A percentile compares a stretch with the other conserved stretches of the same genome.
phyloP scores from a whole-genome alignment of 2,113 vertebrate genomes.

The Otis tarda region DNA sequence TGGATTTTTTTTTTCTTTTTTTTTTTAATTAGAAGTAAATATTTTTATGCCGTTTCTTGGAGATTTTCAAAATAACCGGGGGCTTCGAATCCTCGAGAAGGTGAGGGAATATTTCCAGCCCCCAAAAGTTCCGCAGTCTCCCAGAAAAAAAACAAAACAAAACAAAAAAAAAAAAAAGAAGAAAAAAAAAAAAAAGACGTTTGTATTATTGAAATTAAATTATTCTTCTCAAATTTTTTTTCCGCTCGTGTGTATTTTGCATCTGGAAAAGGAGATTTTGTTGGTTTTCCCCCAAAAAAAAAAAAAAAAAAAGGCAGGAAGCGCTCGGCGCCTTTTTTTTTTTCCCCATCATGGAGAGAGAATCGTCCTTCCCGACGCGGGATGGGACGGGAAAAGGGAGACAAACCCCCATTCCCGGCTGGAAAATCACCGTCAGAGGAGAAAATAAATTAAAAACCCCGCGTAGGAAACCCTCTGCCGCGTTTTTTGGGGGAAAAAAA shows the following conservation, averaged over 20 bases:
- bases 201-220: conserved; percentile 4
- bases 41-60: not conserved
- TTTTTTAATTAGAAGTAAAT: not conserved
- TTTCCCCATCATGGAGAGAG: not conserved
- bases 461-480: not conserved
- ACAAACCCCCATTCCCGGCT: not conserved
- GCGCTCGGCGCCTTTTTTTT: not conserved
- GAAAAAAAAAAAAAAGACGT: too few relatives aligned
- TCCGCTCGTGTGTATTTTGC: not conserved
- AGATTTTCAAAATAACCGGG: not conserved
- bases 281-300: not conserved
- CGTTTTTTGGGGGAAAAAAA: not conserved
- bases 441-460: too few relatives aligned
- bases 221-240: not conserved
- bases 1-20: not conserved
- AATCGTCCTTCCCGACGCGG: not conserved
- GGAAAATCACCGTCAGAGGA: not conserved
- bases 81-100: too few relatives aligned
- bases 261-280: too few relatives aligned
- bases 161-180: not conserved
- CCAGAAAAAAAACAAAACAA: not conserved
- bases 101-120: not conserved
- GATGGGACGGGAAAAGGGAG: not conserved
- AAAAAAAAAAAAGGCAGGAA: not conserved
- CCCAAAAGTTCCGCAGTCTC: not conserved